Evolutionary conservation across 2,888 invertebrate species (phyloP), one percentile per base, ranked within the genome.

Genomic region (Onchidella celtica): DNA sequence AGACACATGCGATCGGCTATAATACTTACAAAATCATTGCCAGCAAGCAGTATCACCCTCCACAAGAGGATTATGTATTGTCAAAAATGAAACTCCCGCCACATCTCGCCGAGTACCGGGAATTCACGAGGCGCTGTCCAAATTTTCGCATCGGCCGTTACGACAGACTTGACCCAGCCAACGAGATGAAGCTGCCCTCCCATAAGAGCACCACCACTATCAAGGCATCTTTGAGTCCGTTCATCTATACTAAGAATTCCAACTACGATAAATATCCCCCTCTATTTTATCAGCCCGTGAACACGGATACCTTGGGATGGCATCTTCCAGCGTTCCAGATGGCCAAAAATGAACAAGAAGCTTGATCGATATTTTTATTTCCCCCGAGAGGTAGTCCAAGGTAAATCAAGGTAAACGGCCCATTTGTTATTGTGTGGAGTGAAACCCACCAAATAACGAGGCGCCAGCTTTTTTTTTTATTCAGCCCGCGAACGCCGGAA

Each of bases 11-110:
- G 9, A 21, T 29, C 14, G 66, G 68, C 57, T 80, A 80, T n/a
- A 57, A 36, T 29, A 80, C 74, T 17, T 80, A 80, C 68, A 81
- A 81, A 32, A 81, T 81, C 34, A 66, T 81, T 11, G 81, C 75
- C 3, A 55, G 75, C 14, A 36, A n/a, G 36, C 81, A 75, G 34
- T 69, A 63, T 21, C 27, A 47, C n/a, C 40, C 34, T 2, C 55
- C 68, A 6, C 81, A 75, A 2, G 32, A 29, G 0, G 57, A 55
- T 17, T 27, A 70, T 63, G 27, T 40, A 29, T 14, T 34, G 34
- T 24, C 55, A 4, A 36, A 47, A 3, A 1, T 76, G 38, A 68
- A 69, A 11, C 69, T 81, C 3, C 75, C 81, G 14, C 68, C 24
- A 2, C 40, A 75, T 11, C 40, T 81, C 3, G 70, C 27, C 27